Percentiles rank a stretch among this genome's conserved stretches.
phyloP scores from a whole-genome alignment of 2,888 invertebrate species.

The Drymonia ruficornis region DNA sequence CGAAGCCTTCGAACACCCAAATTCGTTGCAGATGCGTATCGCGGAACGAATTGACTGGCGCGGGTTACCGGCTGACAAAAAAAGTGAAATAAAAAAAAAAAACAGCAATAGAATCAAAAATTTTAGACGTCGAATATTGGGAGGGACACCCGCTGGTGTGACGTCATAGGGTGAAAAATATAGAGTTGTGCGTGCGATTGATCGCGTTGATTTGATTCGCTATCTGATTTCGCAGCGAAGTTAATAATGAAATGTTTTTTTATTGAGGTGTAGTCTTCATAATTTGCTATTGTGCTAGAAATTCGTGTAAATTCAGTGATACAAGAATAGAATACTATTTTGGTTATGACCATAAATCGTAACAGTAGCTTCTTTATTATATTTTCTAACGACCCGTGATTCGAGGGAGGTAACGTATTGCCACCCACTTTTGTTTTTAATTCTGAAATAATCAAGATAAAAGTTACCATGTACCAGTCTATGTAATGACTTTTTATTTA shows the following conservation, averaged over 20 bases:
- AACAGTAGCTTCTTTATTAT: too few relatives aligned
- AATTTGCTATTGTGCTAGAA: too few relatives aligned
- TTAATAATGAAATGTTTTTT: not conserved
- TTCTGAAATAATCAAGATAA: too few relatives aligned
- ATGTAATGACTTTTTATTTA: too few relatives aligned
- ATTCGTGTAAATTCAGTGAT: too few relatives aligned
- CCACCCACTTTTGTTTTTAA: too few relatives aligned
- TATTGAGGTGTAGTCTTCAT: not conserved
- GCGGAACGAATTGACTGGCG: conserved; percentile 64
- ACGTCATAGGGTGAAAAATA: conserved; percentile 22
- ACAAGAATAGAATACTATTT: not conserved
- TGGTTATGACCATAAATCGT: not conserved
- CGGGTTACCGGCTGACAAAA: conserved; percentile 49
- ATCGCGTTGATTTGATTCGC: conserved; percentile 1
- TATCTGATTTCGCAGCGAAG: not conserved
- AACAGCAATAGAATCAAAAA: conserved; percentile 50
- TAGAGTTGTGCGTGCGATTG: not conserved
- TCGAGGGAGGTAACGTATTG: too few relatives aligned
- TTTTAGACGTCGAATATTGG: conserved; percentile 44
- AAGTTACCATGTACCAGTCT: too few relatives aligned
- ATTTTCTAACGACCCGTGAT: too few relatives aligned
- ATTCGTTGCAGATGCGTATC: conserved; percentile 54
- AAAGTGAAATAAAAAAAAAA: conserved; percentile 30
- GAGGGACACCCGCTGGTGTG: conserved; percentile 22
- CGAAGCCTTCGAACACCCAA: conserved; percentile 43